Base-by-base conservation (phyloP, 2,888 invertebrate genomes). In the Callyntrura sp. region DNA sequence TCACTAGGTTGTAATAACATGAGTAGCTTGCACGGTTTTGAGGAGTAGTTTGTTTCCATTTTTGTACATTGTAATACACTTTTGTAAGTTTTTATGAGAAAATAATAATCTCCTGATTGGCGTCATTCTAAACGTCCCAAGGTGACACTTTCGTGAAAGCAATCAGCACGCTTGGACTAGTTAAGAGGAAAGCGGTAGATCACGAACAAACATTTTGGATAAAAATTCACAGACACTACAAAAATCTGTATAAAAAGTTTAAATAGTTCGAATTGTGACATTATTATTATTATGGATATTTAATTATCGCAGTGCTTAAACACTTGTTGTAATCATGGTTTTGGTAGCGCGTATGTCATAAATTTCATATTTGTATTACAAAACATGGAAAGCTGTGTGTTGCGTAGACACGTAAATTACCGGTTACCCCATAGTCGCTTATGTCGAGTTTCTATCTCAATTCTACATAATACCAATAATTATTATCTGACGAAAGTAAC, bases 51-150 rank as follows among this genome's bases (percentile, higher is more conserved):
- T 57, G 14, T 70, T 73, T 55, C 25, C 84, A 70, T 57, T 86
- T 88, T 88, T 88, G 28, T 88, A 88, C 88, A 88, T 88, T 88
- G 88, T 76, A 70, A 88, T 88, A 88, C 73, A 88, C 20, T 88
- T 88, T 83, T 88, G 20, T 20, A 60, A 35, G 28, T 57, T 79
- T 78, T 78, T 55, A 55, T 8, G 11, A 9, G n/a, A 28, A 35
- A 57, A 35, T 25, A 57, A 35, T 28, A 57, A 79, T 79, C 79
- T 60, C 43, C 57, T 79, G 57, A 79, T 79, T 43, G 28, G 57
- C 35, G 79, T 79, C 57, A 79, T 60, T 79, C 35, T 23, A 14
- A 48, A 51, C 51, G 23, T 55, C 76, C 11, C 79, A 79, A 60
- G 79, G 79, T 60, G 79, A 79, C 79, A 79, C 60, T 20, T 43